phyloP scores from a whole-genome alignment of 2,113 vertebrate species.

The Chaenocephalus aceratus region DNA sequence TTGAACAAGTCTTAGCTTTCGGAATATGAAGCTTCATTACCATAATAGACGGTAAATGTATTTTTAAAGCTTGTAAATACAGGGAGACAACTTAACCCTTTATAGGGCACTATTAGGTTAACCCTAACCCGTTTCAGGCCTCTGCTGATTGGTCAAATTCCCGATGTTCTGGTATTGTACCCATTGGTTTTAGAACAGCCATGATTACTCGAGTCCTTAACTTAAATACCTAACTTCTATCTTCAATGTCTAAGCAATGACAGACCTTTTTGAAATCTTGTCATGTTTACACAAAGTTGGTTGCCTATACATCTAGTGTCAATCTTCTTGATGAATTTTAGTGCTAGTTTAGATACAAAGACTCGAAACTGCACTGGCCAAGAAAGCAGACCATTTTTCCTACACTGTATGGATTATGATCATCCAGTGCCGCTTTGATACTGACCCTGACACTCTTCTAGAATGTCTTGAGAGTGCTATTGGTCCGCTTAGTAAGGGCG shows the following conservation, averaged over 20 bases:
- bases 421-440: neutral
- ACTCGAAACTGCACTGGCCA: neutral
- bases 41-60: too few relatives aligned
- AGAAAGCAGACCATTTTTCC: neutral
- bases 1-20: too few relatives aligned
- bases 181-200: neutral
- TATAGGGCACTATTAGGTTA: too few relatives aligned
- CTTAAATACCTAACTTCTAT: neutral
- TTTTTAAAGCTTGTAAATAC: too few relatives aligned
- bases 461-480: neutral
- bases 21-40: too few relatives aligned
- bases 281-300: neutral
- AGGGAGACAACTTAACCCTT: too few relatives aligned
- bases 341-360: neutral
- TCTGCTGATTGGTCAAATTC: too few relatives aligned
- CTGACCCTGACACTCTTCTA: neutral
- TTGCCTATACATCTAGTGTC: neutral
- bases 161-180: neutral
- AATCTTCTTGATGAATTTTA: neutral
- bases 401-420: neutral
- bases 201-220: neutral
- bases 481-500: neutral
- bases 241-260: neutral
- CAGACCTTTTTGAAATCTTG: neutral
- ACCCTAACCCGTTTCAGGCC: too few relatives aligned